Evolutionary conservation across 2,888 invertebrate species (phyloP).

Genomic region (Chironomus tentans): DNA sequence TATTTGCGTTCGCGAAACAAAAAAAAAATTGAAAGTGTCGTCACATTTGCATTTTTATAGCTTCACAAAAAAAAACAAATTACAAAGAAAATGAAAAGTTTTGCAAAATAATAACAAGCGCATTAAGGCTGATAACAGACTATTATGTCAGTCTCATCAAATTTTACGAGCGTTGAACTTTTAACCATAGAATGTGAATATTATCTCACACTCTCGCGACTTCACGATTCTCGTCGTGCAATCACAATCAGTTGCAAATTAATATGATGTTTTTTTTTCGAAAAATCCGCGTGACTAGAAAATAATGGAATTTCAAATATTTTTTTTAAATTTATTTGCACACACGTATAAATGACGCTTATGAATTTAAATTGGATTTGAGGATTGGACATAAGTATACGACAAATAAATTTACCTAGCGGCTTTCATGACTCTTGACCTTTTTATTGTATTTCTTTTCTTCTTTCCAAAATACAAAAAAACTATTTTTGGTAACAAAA

Average conservation of each 20-base stretch:
- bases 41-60: neutral
- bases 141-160: neutral
- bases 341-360: neutral
- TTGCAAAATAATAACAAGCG: neutral
- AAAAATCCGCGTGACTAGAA: neutral
- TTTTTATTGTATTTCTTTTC: no score
- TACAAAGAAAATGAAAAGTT: neutral
- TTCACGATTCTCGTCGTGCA: neutral
- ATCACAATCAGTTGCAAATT: no score
- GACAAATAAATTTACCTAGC: no score
- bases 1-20: neutral
- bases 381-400: no score
- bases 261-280: neutral
- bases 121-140: neutral
- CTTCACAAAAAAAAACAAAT: no score
- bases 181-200: neutral
- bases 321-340: no score
- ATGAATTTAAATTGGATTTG: no score
- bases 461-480: no score
- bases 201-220: neutral
- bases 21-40: neutral
- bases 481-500: no score
- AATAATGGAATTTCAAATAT: no score
- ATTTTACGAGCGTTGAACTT: constrained; percentile 9
- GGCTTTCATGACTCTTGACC: no score